Percentiles rank a stretch among this genome's conserved stretches.
These are phyloP conservation scores for Forbesichthys agassizii DNA, from an alignment of 2,113 vertebrate genomes.

Conservation along the genomic window DNA sequence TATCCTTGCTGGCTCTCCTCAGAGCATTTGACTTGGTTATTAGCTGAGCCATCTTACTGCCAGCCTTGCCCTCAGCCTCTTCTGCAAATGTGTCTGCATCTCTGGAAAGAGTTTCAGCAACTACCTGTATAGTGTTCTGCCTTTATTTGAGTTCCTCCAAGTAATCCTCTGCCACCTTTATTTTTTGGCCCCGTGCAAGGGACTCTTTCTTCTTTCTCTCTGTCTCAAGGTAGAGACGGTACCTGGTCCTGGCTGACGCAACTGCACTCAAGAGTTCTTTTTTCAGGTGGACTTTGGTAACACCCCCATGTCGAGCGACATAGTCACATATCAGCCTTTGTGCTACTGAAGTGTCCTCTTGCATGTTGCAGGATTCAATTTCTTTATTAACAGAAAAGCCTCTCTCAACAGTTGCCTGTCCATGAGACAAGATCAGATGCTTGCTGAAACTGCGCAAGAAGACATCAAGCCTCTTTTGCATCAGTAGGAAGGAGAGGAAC, in stretches of 20 bases:
- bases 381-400: constrained; percentile 5
- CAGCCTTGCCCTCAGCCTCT: constrained; percentile 7
- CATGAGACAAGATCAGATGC: too few relatives aligned
- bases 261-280: constrained; percentile 9
- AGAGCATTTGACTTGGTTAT: constrained; percentile 21
- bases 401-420: background rate
- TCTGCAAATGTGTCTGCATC: constrained; percentile 16
- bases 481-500: too few relatives aligned
- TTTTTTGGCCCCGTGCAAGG: constrained; percentile 17
- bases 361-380: constrained; percentile 25
- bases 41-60: constrained; percentile 18
- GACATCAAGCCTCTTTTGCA: too few relatives aligned
- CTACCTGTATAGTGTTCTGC: constrained; percentile 12
- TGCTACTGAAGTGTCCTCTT: constrained; percentile 23
- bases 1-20: constrained; percentile 8
- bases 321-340: constrained; percentile 20
- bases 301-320: constrained; percentile 12
- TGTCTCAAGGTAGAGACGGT: constrained; percentile 9
- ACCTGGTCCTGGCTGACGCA: constrained; percentile 23
- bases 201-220: constrained; percentile 15
- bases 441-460: background rate
- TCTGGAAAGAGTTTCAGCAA: constrained; percentile 11
- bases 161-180: constrained; percentile 11
- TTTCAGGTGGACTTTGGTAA: constrained; percentile 24
- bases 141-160: constrained; percentile 26